These are phyloP conservation scores for Stratiomys singularior DNA, from an alignment of 2,888 invertebrate species.

Conservation along the genomic window DNA sequence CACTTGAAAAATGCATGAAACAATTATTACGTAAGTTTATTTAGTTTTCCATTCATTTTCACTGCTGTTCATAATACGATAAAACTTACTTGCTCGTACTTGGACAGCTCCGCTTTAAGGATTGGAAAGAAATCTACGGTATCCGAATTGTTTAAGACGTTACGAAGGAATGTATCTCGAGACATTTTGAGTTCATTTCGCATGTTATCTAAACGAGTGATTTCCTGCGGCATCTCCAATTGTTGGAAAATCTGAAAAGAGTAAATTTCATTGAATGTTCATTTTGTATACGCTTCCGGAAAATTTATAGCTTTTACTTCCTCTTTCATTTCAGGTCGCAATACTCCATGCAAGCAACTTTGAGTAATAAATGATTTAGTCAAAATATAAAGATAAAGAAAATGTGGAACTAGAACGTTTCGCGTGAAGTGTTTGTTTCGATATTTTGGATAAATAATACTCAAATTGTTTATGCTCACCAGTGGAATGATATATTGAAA, in stretches of 20 bases:
- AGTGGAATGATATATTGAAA: too few species aligned
- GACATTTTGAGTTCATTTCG: constrained; percentile 70
- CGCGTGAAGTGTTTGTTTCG: not conserved
- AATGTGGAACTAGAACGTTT: not conserved
- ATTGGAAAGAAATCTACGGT: constrained; percentile 69
- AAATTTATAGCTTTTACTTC: not conserved
- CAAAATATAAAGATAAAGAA: not conserved
- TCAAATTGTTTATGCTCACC: too few species aligned
- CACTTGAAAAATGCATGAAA: constrained; percentile 38
- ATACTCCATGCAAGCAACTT: not conserved
- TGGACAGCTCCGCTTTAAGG: constrained; percentile 68
- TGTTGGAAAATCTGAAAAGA: constrained; percentile 77
- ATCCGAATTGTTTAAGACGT: constrained; percentile 72
- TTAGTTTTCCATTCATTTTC: not conserved
- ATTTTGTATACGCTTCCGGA: not conserved
- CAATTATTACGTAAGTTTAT: not conserved
- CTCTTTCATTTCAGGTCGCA: not conserved
- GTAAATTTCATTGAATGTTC: not conserved
- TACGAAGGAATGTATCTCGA: constrained; percentile 70
- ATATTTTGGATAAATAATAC: not conserved
- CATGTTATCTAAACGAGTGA: constrained; percentile 73
- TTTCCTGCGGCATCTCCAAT: constrained; percentile 81
- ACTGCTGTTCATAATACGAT: not conserved
- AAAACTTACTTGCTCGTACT: constrained; percentile 67
- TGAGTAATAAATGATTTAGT: not conserved